Evolutionary conservation across 2,113 vertebrate genomes (phyloP).

Genomic region (Esox niger): DNA sequence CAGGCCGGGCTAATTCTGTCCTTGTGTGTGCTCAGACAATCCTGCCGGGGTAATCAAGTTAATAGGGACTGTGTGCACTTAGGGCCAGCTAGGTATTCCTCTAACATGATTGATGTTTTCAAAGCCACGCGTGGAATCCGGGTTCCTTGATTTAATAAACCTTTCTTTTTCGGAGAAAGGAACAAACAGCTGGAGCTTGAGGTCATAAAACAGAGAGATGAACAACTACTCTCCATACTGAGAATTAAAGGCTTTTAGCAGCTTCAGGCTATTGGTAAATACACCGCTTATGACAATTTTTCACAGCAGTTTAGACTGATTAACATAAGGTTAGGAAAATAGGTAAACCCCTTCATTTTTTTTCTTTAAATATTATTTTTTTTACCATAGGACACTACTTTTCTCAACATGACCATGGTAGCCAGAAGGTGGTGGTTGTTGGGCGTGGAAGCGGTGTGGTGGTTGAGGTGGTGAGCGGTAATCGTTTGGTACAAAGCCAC

Average conservation of each 20-base stretch:
- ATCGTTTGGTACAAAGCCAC: neutral
- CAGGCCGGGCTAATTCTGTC: conserved; percentile 26
- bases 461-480: neutral
- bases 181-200: conserved; percentile 20
- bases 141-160: conserved; percentile 29
- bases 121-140: conserved; percentile 31
- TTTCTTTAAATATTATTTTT: no score
- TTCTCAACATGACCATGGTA: no score
- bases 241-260: neutral
- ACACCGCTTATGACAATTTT: no score
- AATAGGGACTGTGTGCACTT: conserved; percentile 25
- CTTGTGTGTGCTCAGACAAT: conserved; percentile 20
- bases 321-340: no score
- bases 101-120: conserved; percentile 43
- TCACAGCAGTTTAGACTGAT: no score
- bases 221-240: neutral
- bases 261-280: no score
- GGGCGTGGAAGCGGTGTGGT: neutral
- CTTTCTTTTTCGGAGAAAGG: conserved; percentile 13
- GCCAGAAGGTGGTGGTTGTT: no score
- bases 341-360: no score
- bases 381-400: no score
- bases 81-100: conserved; percentile 17
- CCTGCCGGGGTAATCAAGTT: conserved; percentile 34
- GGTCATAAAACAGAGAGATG: neutral